Evolutionary conservation across 2,888 invertebrate species (phyloP), one percentile per base, ranked within the genome.

Genomic region (Ectobius pallidus): DNA sequence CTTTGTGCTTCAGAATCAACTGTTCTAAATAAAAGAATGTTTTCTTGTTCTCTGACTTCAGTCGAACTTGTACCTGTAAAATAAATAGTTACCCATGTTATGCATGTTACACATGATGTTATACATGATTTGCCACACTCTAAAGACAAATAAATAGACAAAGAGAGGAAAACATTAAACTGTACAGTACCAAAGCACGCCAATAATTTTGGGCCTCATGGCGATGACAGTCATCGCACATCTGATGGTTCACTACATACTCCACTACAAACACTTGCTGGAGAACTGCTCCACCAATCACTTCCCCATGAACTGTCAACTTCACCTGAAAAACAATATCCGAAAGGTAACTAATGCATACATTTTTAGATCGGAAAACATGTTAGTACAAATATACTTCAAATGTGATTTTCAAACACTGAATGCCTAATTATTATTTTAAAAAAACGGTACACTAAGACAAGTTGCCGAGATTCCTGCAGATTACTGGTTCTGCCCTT

Each of bases 1-100:
- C 97, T 79, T 92, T 94, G 81, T 98, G 95, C 82, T 99, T 99
- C 77, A 99, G 84, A 80, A 99, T 95, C 75, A 99, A 83, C 82
- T 99, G 99, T 81, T 99, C 99, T 79, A 99, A 86, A 81, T 98
- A 99, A 82, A 92, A 99, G 80, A 99, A 94, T 0, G 99, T 99
- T 83, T 98, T 99, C 81, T 97, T 96, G 83, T 98, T 99, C 77
- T 93, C 92, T 0, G 94, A 90, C 73, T 92, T 89, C 80, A 95
- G 95, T 34, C 96, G 86, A 6, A 96, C 91, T 90, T 99, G 92
- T 70, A 95, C 93, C 82, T 95, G 79, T 49, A 78, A 73, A n/a
- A 16, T 71, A 73, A 61, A 69, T 16, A 39, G 34, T n/a, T 63
- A 34, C 7, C 32, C 46, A 46, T n/a, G 34, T 34, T 34, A 34